These are phyloP conservation scores for Mus caroli DNA, from an alignment of 2,797 vertebrate genomes.

Conservation along the genomic window DNA sequence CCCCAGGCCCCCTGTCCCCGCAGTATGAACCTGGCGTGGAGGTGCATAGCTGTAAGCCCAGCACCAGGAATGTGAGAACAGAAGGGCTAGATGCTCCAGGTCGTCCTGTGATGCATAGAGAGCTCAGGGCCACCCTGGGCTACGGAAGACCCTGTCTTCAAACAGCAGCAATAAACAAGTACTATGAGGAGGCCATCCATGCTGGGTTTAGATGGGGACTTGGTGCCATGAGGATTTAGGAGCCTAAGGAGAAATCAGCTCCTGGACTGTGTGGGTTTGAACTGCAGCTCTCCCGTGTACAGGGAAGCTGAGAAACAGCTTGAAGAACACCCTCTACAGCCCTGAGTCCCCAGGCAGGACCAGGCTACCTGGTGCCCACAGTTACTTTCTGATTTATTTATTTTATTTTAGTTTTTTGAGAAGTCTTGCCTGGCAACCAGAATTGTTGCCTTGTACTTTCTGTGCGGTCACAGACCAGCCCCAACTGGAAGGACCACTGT, in stretches of 20 bases:
- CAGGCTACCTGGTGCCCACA: not conserved
- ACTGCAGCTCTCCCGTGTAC: not conserved
- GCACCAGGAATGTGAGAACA: not conserved
- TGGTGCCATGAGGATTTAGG: not conserved
- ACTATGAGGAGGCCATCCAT: not conserved
- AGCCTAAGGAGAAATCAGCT: not conserved
- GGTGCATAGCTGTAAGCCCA: not conserved
- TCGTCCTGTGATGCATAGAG: not conserved
- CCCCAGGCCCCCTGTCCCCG: not conserved
- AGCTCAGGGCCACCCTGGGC: not conserved
- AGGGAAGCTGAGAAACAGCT: not conserved
- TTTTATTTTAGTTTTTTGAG: not conserved
- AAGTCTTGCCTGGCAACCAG: not conserved
- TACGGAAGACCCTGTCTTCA: not conserved
- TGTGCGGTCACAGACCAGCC: not conserved
- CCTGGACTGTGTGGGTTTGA: not conserved
- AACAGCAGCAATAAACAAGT: not conserved
- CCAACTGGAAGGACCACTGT: not conserved
- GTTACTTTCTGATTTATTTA: not conserved
- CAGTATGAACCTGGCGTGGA: not conserved
- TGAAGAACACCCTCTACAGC: not conserved
- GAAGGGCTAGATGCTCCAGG: not conserved
- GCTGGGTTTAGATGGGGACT: accelerated
- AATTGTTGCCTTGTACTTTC: not conserved
- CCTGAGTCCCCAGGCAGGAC: not conserved